These are phyloP conservation scores for Aplysia californica DNA, from an alignment of 1,140 invertebrate genomes.

Conservation along the genomic window DNA sequence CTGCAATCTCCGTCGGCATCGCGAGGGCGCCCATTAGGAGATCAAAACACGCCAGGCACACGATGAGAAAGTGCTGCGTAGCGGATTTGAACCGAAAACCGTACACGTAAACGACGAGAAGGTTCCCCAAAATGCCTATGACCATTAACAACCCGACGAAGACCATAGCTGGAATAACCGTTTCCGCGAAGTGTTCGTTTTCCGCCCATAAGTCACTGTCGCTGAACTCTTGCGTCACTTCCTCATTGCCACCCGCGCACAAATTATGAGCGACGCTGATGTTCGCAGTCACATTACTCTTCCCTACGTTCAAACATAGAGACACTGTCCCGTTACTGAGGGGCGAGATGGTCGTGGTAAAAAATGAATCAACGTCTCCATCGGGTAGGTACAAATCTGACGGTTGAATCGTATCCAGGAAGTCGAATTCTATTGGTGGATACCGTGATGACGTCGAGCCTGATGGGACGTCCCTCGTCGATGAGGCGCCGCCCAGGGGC, in stretches of 20 bases:
- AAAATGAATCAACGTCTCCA: too few relatives aligned
- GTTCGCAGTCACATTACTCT: too few relatives aligned
- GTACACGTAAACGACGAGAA: slow-evolving; percentile 36
- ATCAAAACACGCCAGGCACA: slow-evolving; percentile 40
- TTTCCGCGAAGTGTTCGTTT: slow-evolving; percentile 11
- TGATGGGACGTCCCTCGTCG: too few relatives aligned
- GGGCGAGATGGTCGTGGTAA: too few relatives aligned
- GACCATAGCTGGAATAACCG: slow-evolving; percentile 34
- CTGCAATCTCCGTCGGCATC: slow-evolving; percentile 48
- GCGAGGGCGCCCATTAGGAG: slow-evolving; percentile 31
- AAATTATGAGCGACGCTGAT: too few relatives aligned
- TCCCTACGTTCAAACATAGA: too few relatives aligned
- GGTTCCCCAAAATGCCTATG: slow-evolving; percentile 25
- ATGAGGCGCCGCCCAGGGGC: too few relatives aligned
- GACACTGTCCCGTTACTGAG: too few relatives aligned
- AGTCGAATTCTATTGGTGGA: too few relatives aligned
- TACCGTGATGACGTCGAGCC: too few relatives aligned
- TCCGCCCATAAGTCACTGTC: not conserved
- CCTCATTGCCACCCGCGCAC: not conserved
- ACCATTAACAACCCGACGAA: slow-evolving; percentile 34
- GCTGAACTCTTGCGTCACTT: not conserved
- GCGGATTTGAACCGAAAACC: slow-evolving; percentile 32
- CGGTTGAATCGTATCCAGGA: too few relatives aligned
- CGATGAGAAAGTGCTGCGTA: slow-evolving; percentile 34
- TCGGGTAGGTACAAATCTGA: too few relatives aligned